phyloP scores from a whole-genome alignment of 2,888 invertebrate genomes.

The Lydus trimaculatus region DNA sequence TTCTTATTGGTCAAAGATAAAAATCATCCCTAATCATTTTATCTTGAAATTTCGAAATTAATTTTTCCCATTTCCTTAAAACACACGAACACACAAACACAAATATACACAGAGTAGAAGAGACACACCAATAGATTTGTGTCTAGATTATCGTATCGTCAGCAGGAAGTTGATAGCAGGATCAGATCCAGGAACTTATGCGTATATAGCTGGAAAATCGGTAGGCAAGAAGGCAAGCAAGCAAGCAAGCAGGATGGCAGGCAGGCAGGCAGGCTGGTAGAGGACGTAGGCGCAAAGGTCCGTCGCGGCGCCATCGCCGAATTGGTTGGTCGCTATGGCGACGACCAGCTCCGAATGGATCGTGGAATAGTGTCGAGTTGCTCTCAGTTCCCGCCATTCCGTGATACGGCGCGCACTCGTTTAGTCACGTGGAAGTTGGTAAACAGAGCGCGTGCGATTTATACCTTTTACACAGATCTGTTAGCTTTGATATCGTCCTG shows the following conservation, averaged over 20 bases:
- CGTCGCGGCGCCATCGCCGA: slow-evolving; percentile 58
- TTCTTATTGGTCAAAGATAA: neutral
- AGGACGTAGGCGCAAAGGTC: slow-evolving; percentile 48
- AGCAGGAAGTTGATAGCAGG: slow-evolving; percentile 9
- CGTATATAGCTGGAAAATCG: slow-evolving; percentile 11
- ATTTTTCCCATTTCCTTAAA: slow-evolving; percentile 4
- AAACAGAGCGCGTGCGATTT: slow-evolving; percentile 31
- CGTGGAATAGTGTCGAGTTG: slow-evolving; percentile 45
- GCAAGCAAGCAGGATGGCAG: slow-evolving; percentile 22
- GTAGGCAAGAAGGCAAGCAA: slow-evolving; percentile 21
- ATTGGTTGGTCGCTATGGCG: slow-evolving; percentile 59
- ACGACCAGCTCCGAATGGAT: slow-evolving; percentile 56
- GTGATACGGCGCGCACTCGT: slow-evolving; percentile 61
- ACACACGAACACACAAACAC: neutral
- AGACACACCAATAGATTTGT: slow-evolving; percentile 2
- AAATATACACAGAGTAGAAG: neutral
- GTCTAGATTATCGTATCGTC: slow-evolving; percentile 9
- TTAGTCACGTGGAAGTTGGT: slow-evolving; percentile 54
- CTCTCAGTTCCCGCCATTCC: slow-evolving; percentile 58
- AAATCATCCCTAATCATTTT: neutral
- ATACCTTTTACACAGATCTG: slow-evolving; percentile 43
- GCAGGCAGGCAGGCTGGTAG: slow-evolving; percentile 15
- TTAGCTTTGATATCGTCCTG: slow-evolving; percentile 46
- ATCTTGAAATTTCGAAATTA: neutral
- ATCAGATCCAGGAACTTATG: slow-evolving; percentile 9